Percentiles rank a stretch among this genome's conserved stretches.
Evolutionary conservation across 2,888 invertebrate species (phyloP).

Genomic region (Polydrusus tereticollis): DNA sequence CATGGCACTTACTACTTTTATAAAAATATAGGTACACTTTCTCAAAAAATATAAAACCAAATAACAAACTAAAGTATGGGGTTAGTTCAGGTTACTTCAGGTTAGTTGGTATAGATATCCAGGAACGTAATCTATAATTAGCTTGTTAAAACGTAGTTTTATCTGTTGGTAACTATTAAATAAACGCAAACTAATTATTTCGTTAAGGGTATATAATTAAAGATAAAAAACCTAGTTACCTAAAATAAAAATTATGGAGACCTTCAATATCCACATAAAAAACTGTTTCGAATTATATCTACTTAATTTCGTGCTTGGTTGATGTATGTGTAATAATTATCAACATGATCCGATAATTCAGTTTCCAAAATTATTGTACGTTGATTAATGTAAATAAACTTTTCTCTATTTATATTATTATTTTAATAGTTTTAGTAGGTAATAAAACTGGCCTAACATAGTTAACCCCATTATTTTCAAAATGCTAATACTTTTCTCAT

Average conservation of each 20-base stretch:
- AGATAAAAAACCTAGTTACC: not conserved
- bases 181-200: not conserved
- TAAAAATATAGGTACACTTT: too few species aligned
- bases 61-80: too few species aligned
- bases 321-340: not conserved
- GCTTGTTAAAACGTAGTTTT: not conserved
- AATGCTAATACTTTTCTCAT: too few species aligned
- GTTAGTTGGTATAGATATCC: not conserved
- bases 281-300: not conserved
- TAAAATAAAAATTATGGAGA: not conserved
- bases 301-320: not conserved
- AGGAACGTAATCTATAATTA: not conserved
- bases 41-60: too few species aligned
- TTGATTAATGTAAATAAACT: not conserved
- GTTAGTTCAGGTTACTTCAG: not conserved
- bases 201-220: not conserved
- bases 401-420: not conserved
- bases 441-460: too few species aligned
- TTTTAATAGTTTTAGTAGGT: not conserved
- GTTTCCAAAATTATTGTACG: not conserved
- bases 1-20: too few species aligned
- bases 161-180: not conserved
- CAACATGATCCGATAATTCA: not conserved
- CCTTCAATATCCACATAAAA: not conserved
- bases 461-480: too few species aligned